A percentile compares a stretch with the other conserved stretches of the same genome.
phyloP scores from a whole-genome alignment of 2,797 vertebrate genomes.

The Carcharodon carcharias region DNA sequence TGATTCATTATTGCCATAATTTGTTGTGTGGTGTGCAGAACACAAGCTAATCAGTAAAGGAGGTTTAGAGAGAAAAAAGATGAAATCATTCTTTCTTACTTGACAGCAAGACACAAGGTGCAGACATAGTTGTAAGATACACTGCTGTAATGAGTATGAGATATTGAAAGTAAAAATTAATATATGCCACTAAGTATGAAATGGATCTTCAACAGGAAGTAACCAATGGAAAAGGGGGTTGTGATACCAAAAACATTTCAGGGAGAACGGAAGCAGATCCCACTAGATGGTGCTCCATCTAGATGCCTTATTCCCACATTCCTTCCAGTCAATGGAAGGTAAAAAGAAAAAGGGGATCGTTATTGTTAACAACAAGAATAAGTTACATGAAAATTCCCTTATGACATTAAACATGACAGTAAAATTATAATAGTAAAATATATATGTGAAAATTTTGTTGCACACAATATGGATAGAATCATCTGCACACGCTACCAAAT shows the following conservation, averaged over 20 bases:
- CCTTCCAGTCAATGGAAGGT: neutral
- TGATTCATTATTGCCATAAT: neutral
- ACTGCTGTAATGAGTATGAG: neutral
- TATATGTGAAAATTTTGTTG: neutral
- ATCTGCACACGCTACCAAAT: neutral
- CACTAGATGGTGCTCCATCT: neutral
- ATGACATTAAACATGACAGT: neutral
- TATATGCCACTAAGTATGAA: neutral
- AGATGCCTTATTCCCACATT: neutral
- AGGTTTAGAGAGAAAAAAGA: neutral
- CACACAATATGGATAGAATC: neutral
- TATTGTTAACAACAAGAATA: neutral
- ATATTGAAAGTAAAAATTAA: neutral
- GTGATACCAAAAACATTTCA: neutral
- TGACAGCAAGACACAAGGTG: neutral
- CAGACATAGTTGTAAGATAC: neutral
- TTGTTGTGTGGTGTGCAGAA: neutral
- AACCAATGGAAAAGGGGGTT: neutral
- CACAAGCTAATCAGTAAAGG: neutral
- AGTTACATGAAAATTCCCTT: neutral
- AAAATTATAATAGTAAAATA: neutral
- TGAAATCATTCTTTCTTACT: neutral
- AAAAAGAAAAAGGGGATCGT: neutral
- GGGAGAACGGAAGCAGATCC: neutral
- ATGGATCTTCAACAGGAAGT: neutral